Percentiles rank a stretch among this genome's conserved stretches.
phyloP scores from a whole-genome alignment of 2,888 invertebrate genomes.

The Antitype chi region DNA sequence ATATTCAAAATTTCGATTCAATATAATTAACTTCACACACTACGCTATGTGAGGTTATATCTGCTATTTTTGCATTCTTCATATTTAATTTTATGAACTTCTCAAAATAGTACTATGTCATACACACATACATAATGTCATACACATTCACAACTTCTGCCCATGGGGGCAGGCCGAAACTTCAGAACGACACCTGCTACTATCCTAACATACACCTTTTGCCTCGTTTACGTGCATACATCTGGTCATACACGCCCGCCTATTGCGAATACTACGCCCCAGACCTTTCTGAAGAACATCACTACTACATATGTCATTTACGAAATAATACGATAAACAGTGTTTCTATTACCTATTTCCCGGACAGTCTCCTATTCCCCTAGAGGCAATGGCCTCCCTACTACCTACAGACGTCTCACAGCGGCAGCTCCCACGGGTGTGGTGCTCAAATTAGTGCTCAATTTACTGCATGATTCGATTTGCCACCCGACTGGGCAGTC shows the following conservation, averaged over 20 bases:
- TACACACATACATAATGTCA: too few relatives aligned
- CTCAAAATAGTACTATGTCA: neutral
- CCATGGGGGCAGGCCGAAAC: too few relatives aligned
- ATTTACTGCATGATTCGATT: conserved; percentile 88
- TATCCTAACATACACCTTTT: too few relatives aligned
- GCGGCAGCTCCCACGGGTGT: conserved; percentile 83
- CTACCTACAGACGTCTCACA: conserved; percentile 65
- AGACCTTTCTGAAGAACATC: too few relatives aligned
- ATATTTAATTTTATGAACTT: neutral
- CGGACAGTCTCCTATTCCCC: neutral
- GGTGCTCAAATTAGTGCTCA: conserved; percentile 83
- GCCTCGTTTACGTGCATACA: too few relatives aligned
- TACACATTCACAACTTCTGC: too few relatives aligned
- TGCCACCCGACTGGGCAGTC: conserved; percentile 72
- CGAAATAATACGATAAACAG: neutral
- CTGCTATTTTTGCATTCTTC: neutral
- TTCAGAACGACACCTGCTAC: too few relatives aligned
- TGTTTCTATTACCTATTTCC: neutral
- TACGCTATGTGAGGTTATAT: neutral
- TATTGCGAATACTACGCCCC: too few relatives aligned
- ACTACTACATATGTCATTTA: neutral
- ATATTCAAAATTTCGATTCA: too few relatives aligned
- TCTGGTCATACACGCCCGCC: too few relatives aligned
- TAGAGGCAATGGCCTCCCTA: conserved; percentile 60
- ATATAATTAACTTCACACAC: neutral